These are phyloP conservation scores for Indicator maculatus DNA, from an alignment of 2,113 vertebrate species.

Conservation along the genomic window DNA sequence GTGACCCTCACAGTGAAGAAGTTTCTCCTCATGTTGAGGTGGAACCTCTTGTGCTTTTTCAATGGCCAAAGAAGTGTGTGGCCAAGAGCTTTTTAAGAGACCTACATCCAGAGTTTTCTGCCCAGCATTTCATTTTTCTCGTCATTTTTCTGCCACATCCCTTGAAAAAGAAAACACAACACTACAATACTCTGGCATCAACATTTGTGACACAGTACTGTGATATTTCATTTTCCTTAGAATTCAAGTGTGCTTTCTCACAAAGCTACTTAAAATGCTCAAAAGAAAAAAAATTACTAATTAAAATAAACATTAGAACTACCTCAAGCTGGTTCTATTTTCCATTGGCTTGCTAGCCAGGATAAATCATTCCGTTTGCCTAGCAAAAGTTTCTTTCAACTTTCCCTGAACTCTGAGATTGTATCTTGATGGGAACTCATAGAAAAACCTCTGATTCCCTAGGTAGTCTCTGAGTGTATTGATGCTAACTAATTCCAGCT, in stretches of 20 bases:
- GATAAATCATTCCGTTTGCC: constrained; percentile 31
- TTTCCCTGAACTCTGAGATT: constrained; percentile 18
- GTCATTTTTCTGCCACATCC: neutral
- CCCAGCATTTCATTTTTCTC: neutral
- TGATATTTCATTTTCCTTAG: neutral
- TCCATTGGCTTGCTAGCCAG: constrained; percentile 20
- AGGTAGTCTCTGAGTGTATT: neutral
- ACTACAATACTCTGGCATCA: neutral
- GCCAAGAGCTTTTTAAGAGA: neutral
- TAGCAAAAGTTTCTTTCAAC: constrained; percentile 20
- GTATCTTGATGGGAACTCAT: neutral
- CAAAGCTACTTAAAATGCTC: neutral
- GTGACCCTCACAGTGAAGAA: too few relatives aligned
- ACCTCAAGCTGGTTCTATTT: constrained; percentile 3
- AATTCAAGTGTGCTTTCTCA: neutral
- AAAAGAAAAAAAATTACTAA: neutral
- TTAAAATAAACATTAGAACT: neutral
- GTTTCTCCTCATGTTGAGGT: too few relatives aligned
- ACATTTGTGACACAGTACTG: neutral
- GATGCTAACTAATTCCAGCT: neutral
- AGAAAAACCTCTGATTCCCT: neutral
- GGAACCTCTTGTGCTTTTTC: too few relatives aligned
- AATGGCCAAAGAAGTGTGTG: neutral
- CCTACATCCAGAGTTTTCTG: neutral
- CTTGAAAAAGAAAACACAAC: neutral